Conservation (phyloP, 1,140 invertebrate species). For the Pentalonia nigronervosa region DNA sequence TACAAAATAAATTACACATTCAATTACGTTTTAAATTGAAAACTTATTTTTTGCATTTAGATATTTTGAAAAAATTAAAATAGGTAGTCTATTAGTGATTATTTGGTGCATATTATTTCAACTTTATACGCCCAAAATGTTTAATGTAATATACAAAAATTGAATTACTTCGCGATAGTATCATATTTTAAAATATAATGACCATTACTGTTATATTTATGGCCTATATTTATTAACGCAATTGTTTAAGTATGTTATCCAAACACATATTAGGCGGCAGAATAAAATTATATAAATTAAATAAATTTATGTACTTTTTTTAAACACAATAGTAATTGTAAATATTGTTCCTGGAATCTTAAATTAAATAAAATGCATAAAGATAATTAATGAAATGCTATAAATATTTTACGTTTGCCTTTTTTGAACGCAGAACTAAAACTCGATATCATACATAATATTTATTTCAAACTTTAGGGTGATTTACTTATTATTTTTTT, state of each 20-base stretch:
- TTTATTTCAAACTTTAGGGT: not conserved
- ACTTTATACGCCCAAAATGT: not conserved
- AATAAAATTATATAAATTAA: not conserved
- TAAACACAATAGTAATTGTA: not conserved
- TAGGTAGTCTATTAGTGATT: not conserved
- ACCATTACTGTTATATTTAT: not conserved
- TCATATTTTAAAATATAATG: not conserved
- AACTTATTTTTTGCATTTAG: not conserved
- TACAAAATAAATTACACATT: not conserved
- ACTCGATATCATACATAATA: not conserved
- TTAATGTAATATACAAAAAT: not conserved
- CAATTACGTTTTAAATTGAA: not conserved
- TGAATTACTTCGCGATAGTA: not conserved
- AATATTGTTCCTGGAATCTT: not conserved
- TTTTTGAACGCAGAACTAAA: not conserved
- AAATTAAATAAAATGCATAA: not conserved
- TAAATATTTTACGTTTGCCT: not conserved
- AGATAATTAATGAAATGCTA: not conserved
- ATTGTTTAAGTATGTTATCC: constrained; percentile 2
- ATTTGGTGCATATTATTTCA: not conserved
- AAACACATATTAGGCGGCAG: not conserved
- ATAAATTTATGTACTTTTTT: not conserved
- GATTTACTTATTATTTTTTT: not conserved
- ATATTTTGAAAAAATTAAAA: not conserved
- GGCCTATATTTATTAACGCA: constrained; percentile 7